A percentile compares a stretch with the other conserved stretches of the same genome.
These are phyloP conservation scores for Noctua janthe DNA, from an alignment of 2,888 invertebrate species.

Conservation along the genomic window DNA sequence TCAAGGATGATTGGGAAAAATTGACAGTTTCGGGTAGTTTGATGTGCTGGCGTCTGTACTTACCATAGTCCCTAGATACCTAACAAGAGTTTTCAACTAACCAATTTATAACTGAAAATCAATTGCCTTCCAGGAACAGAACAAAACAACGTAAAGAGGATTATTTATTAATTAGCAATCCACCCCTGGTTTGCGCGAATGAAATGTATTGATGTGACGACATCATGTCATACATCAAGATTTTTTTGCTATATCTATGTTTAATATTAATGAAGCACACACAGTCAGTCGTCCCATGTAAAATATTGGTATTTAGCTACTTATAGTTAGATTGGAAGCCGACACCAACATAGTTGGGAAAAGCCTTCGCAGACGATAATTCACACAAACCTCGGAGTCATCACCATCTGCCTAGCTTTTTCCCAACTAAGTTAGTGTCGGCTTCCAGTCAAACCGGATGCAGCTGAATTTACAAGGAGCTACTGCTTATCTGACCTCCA, in stretches of 20 bases:
- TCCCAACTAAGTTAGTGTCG: no score
- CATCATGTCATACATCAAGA: neutral
- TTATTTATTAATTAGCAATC: neutral
- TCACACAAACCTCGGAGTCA: neutral
- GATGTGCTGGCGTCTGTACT: no score
- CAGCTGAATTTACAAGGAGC: no score
- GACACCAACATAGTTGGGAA: neutral
- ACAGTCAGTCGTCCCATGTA: neutral
- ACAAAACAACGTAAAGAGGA: neutral
- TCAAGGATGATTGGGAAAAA: no score
- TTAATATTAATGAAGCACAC: neutral
- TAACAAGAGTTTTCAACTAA: neutral
- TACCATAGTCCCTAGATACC: neutral
- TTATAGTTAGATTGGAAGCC: neutral
- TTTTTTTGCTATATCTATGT: neutral
- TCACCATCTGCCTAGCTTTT: no score
- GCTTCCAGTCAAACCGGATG: no score
- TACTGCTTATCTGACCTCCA: no score
- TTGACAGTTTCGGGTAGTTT: no score
- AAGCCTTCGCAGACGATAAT: neutral
- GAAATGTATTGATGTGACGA: neutral
- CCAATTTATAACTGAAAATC: neutral
- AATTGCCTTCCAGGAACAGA: slow-evolving; percentile 4
- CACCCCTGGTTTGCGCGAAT: neutral
- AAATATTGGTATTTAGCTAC: neutral